A percentile compares a stretch with the other conserved stretches of the same genome.
phyloP scores from a whole-genome alignment of 2,888 invertebrate genomes.

The Dromius quadrimaculatus region DNA sequence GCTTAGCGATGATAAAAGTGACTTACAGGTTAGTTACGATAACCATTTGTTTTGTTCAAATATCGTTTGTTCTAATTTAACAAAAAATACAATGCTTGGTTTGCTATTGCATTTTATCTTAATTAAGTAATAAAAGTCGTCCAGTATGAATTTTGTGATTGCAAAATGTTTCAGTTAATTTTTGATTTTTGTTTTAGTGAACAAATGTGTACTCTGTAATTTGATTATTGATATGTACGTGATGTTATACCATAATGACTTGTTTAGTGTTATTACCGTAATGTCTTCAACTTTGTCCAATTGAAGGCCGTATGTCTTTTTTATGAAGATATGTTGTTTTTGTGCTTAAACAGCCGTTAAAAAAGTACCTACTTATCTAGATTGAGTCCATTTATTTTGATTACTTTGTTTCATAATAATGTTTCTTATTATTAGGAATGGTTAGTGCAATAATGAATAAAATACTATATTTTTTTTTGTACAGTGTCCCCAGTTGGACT shows the following conservation, averaged over 20 bases:
- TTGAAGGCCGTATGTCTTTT: no score
- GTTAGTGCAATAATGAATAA: no score
- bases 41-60: conserved; percentile 18
- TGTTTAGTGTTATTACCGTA: conserved; percentile 17
- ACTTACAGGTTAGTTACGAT: conserved; percentile 15
- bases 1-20: background rate
- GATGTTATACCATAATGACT: conserved; percentile 8
- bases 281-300: conserved; percentile 2
- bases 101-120: conserved; percentile 7
- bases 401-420: no score
- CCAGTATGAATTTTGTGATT: conserved; percentile 10
- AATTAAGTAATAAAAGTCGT: conserved; percentile 11
- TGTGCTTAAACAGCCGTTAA: no score
- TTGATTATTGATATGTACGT: conserved; percentile 18
- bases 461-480: no score
- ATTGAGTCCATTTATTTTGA: no score
- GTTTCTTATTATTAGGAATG: no score
- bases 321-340: no score
- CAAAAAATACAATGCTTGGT: conserved; percentile 9
- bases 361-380: no score
- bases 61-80: conserved; percentile 18
- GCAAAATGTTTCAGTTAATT: conserved; percentile 1
- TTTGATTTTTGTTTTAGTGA: background rate
- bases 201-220: conserved; percentile 8
- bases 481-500: no score